Base-by-base conservation (phyloP, 2,113 vertebrate genomes). In the Tupaia tana region DNA sequence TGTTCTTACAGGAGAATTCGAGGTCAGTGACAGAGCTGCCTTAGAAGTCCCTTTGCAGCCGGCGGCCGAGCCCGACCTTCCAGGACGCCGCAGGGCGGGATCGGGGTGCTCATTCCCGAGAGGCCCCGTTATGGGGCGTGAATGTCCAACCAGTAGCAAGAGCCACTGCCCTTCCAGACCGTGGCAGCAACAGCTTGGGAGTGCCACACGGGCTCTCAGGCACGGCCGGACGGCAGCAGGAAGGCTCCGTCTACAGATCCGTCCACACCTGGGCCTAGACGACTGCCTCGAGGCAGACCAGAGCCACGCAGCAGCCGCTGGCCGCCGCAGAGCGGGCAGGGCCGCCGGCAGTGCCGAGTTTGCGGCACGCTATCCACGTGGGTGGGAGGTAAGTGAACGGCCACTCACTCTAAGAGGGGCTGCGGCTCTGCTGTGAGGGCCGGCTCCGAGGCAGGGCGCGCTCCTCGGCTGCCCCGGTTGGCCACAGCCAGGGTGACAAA, bases 31-130 rank as follows among this genome's bases (percentile, higher is more conserved):
- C 81, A 96, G 58, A 67, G 8, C 85, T 94, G 64, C 64, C 31
- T 97, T 94, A 96, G 94, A 95, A 93, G 92, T 96, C 4, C 63
- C 93, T 96, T 96, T 94, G 95, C 89, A 93, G 96, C 82, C 59
- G 77, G 94, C 79, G 63, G 77, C 10, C 19, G 18, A 96, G 70
- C 89, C 58, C 8, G 24, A 64, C 67, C 81, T 96, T 56, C 86
- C 89, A 86, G 3, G 54, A 67, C 83, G 66, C 1, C 6, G 56
- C 15, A 0, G 0, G 31, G 64, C 91, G 0, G 0, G 25, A 43
- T 43, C 43, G 43, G 43, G 43, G 43, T 5, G 89, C 58, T 96
- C 86, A 1, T 75, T 94, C 67, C 61, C 81, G 20, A 66, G 63
- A 84, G 71, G 77, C 27, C 54, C 4, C 56, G n/a, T 91, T 0